Evolutionary conservation across 2,113 vertebrate genomes (phyloP).

Genomic region (Aspidoscelis tigris): DNA sequence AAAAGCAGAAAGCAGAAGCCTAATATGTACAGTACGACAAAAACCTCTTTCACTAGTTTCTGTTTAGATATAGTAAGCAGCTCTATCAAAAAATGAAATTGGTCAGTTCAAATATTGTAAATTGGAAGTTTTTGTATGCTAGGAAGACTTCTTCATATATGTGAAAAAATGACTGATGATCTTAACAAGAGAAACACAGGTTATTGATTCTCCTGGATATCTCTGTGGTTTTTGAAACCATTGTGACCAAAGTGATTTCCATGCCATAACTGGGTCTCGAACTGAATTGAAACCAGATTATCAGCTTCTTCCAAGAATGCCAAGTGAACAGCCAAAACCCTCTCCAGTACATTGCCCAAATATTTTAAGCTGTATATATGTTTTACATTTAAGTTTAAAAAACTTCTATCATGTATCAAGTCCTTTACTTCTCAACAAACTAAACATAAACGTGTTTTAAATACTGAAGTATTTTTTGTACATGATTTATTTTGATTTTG

Average conservation of each 20-base stretch:
- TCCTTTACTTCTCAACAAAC: neutral
- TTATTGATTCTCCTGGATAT: no score
- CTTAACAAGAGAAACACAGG: no score
- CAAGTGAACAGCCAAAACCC: no score
- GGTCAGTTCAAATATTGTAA: neutral
- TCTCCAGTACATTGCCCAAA: no score
- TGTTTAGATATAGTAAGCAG: neutral
- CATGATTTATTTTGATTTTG: no score
- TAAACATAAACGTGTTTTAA: neutral
- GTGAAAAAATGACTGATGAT: neutral
- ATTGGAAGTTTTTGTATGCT: neutral
- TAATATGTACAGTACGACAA: neutral
- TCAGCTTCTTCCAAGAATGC: no score
- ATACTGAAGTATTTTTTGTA: neutral
- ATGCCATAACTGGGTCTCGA: neutral
- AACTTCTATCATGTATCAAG: fast-evolving
- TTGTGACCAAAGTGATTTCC: no score
- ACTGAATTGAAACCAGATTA: no score
- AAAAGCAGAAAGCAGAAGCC: no score
- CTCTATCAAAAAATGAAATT: neutral
- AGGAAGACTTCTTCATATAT: neutral
- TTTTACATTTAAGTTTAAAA: fast-evolving
- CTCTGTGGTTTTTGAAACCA: no score
- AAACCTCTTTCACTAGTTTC: neutral
- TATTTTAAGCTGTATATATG: neutral